A percentile compares a stretch with the other conserved stretches of the same genome.
Evolutionary conservation across 2,888 invertebrate species (phyloP).

Genomic region (Stomorhina lunata): DNA sequence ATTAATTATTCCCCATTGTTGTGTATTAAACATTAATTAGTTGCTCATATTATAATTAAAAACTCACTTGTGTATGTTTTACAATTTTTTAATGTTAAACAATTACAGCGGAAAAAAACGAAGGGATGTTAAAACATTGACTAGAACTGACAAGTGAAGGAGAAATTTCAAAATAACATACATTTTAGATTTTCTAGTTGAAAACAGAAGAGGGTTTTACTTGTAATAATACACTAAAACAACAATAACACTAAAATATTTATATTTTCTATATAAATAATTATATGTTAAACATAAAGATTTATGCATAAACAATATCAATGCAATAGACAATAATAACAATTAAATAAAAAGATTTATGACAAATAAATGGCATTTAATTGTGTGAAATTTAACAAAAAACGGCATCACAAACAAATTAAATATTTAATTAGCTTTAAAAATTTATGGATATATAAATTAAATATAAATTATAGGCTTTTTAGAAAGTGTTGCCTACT

Average conservation of each 20-base stretch:
- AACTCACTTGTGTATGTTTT: slow-evolving; percentile 66
- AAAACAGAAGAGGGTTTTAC: neutral
- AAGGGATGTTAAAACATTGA: neutral
- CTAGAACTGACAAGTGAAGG: neutral
- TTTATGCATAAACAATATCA: slow-evolving; percentile 24
- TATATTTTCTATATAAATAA: neutral
- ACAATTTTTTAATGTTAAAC: neutral
- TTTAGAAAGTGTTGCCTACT: slow-evolving; percentile 19
- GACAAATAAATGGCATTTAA: slow-evolving; percentile 17
- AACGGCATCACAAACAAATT: too few relatives aligned
- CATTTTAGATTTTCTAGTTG: slow-evolving; percentile 19
- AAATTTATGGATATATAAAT: neutral
- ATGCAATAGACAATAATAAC: neutral
- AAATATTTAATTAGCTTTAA: neutral
- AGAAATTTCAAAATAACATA: slow-evolving; percentile 35
- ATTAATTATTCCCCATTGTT: slow-evolving; percentile 68
- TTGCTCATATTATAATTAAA: slow-evolving; percentile 67
- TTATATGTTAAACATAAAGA: slow-evolving; percentile 15
- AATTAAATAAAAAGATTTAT: slow-evolving; percentile 13
- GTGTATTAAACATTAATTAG: slow-evolving; percentile 67
- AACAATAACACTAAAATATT: neutral
- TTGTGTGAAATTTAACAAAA: neutral
- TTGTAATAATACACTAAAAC: neutral
- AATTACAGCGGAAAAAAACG: neutral
- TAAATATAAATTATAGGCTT: neutral